A percentile compares a stretch with the other conserved stretches of the same genome.
These are phyloP conservation scores for Tholera decimalis DNA, from an alignment of 2,888 invertebrate genomes.

Conservation along the genomic window DNA sequence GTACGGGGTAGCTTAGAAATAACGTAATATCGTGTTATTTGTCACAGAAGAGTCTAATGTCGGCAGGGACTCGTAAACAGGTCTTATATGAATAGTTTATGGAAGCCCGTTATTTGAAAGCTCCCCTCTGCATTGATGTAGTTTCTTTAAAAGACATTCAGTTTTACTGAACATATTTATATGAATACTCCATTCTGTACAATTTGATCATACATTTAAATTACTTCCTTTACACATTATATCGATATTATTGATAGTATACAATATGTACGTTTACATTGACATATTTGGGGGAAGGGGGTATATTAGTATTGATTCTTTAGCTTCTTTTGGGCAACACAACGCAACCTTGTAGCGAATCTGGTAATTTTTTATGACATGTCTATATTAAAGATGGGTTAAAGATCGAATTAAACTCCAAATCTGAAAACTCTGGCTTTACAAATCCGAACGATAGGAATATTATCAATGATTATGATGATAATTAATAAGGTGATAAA, in stretches of 20 bases:
- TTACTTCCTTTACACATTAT: slow-evolving; percentile 42
- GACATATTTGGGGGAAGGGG: slow-evolving; percentile 7
- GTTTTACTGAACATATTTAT: slow-evolving; percentile 18
- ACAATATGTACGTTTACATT: slow-evolving; percentile 34
- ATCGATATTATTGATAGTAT: slow-evolving; percentile 47
- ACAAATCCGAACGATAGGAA: too few species aligned
- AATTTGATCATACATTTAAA: slow-evolving; percentile 24
- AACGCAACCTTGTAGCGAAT: too few species aligned
- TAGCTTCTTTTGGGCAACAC: not conserved
- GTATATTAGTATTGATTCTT: not conserved
- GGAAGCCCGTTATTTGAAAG: too few species aligned
- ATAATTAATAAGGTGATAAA: too few species aligned
- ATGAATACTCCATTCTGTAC: slow-evolving; percentile 40
- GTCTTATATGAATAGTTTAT: too few species aligned
- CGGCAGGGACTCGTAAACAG: too few species aligned
- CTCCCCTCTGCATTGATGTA: too few species aligned
- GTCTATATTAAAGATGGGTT: not conserved
- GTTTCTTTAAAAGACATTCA: not conserved
- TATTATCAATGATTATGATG: too few species aligned
- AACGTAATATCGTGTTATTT: not conserved
- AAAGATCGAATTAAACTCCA: too few species aligned
- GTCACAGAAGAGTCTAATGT: too few species aligned
- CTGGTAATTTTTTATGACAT: not conserved
- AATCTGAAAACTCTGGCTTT: too few species aligned
- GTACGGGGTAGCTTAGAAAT: too few species aligned